Evolutionary conservation across 2,888 invertebrate genomes (phyloP).

Genomic region (Stictocephala bisonia): DNA sequence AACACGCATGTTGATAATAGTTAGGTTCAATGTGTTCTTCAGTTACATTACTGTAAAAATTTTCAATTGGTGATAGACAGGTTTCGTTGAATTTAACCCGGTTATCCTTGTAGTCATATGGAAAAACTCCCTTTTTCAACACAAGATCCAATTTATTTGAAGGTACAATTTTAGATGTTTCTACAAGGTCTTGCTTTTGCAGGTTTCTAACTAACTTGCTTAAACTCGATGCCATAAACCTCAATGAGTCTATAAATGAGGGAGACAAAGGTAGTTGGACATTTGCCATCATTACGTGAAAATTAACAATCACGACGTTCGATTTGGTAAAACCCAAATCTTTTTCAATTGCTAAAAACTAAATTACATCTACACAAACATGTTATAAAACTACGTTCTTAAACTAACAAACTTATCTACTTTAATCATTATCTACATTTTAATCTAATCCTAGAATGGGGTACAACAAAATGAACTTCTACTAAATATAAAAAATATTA

Average conservation of each 20-base stretch:
- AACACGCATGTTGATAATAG: constrained; percentile 61
- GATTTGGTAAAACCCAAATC: too few species aligned
- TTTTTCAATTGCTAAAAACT: too few species aligned
- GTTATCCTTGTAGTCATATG: constrained; percentile 54
- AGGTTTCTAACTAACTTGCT: not conserved
- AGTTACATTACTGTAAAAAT: constrained; percentile 57
- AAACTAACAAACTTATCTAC: too few species aligned
- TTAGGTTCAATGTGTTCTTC: constrained; percentile 54
- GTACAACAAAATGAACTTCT: too few species aligned
- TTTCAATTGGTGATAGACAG: constrained; percentile 53
- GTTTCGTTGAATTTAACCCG: constrained; percentile 43
- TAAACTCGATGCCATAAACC: not conserved
- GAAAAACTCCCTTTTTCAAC: constrained; percentile 43
- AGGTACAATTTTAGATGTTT: not conserved
- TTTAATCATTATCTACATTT: too few species aligned
- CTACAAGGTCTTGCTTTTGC: not conserved
- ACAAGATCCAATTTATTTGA: not conserved
- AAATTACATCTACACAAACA: too few species aligned
- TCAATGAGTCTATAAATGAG: not conserved
- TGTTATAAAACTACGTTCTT: too few species aligned
- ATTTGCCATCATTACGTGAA: too few species aligned
- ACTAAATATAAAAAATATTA: too few species aligned
- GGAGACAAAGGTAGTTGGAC: too few species aligned
- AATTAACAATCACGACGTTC: too few species aligned
- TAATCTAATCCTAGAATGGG: too few species aligned